Conservation (phyloP, 2,797 vertebrate genomes). For the Gymnopithys bicolor region DNA sequence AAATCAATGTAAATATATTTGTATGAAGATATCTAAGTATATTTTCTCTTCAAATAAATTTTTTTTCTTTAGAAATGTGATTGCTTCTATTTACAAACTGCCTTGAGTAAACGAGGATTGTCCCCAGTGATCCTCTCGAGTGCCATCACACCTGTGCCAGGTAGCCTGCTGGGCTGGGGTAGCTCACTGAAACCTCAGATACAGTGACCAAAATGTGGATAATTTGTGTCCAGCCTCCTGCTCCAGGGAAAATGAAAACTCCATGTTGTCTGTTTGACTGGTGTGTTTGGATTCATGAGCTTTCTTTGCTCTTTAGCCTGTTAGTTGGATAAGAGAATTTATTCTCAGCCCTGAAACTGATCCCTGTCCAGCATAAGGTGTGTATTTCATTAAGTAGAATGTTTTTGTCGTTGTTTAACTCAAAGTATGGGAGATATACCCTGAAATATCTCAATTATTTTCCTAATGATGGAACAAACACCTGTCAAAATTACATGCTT, state of each 20-base stretch:
- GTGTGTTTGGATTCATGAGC: background rate
- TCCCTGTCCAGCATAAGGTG: background rate
- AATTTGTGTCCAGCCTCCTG: background rate
- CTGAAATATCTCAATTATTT: slow-evolving; percentile 11
- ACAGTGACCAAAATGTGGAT: background rate
- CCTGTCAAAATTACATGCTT: background rate
- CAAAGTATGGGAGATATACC: background rate
- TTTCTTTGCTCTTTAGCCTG: background rate
- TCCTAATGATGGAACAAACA: background rate
- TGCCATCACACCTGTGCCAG: background rate
- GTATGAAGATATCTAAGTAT: background rate
- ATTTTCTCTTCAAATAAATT: background rate
- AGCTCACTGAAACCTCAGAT: background rate
- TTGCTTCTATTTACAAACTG: background rate
- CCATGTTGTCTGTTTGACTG: background rate
- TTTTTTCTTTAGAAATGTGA: background rate
- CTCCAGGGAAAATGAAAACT: background rate
- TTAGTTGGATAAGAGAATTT: background rate
- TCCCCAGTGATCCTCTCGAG: background rate
- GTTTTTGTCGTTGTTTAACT: background rate
- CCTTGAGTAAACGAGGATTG: background rate
- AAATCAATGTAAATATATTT: background rate
- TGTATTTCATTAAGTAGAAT: background rate
- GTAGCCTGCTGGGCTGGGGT: background rate
- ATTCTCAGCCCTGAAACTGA: background rate